Evolutionary conservation across 2,888 invertebrate species (phyloP), one percentile per base, ranked within the genome.

Genomic region (Eutolmus rufibarbis): DNA sequence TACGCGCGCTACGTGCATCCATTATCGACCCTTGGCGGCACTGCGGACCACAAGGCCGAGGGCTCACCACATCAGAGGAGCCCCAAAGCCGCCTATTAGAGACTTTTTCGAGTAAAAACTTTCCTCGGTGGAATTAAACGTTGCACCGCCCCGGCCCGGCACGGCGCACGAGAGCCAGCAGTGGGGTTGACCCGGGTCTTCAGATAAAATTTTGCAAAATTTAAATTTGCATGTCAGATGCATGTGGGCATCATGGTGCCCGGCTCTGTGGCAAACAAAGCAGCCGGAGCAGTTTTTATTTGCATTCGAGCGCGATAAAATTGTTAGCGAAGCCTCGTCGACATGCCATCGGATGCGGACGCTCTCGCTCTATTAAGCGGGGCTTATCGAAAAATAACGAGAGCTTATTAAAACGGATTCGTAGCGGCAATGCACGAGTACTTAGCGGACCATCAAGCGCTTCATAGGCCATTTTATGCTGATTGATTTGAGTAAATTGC

Each of bases 361-460:
- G 79, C 16, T 79, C 28, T 79, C 16, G 31, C 28, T 46, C 43
- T 79, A 79, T 79, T 79, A 79, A 79, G 31, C 28, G 79, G 31
- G 79, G 79, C 79, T 79, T 79, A 79, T 79, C 46, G 79, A 79
- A 79, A 79, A 79, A 79, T 79, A 79, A 79, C 79, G 79, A 79
- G 79, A 51, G 79, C 79, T 79, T 79, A 79, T 79, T 79, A 79
- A 79, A 79, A 79, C 16, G 28, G 23, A 51, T 28, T 79, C 79
- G 51, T 23, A 28, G 7, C 43, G 51, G 31, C n/a, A 79, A 1
- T 28, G 23, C 51, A 1, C 76, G 56, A 31, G 51, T 78, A 28
- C 51, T 79, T 79, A 79, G 79, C 43, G 79, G 19, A 37, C 37
- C 34, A 23, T 78, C 78, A 23, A 37, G 23, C 78, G 40, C 51